Conservation (phyloP, 2,113 vertebrate genomes). For the Muscicapa adusta region DNA sequence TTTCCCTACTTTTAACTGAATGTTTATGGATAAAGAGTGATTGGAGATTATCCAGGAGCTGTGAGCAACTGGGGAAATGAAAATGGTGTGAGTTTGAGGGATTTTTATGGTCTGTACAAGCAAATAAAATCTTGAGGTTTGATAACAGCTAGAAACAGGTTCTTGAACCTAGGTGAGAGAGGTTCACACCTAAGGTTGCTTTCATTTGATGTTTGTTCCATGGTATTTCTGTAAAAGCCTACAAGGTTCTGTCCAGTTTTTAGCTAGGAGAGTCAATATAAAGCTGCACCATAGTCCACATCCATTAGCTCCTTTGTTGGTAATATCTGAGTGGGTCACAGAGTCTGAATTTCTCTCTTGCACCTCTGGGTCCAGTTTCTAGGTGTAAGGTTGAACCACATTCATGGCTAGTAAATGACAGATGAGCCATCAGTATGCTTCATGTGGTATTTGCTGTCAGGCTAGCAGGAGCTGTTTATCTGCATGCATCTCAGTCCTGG, state of each 20-base stretch:
- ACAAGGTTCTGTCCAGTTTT: not conserved
- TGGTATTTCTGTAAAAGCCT: not conserved
- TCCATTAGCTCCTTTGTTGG: not conserved
- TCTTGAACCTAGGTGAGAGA: not conserved
- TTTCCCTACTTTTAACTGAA: not conserved
- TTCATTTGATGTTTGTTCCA: not conserved
- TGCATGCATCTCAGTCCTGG: not conserved
- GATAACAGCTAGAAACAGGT: not conserved
- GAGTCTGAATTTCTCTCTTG: not conserved
- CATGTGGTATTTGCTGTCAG: not conserved
- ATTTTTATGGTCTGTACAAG: not conserved
- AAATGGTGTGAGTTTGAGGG: not conserved
- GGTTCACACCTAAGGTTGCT: not conserved
- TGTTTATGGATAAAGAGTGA: not conserved
- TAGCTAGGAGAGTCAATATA: not conserved
- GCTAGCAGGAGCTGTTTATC: not conserved
- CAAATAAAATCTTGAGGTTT: not conserved
- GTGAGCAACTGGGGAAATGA: not conserved
- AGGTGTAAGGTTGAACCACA: not conserved
- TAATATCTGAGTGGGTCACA: not conserved
- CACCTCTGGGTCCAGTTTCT: not conserved
- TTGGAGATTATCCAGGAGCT: not conserved
- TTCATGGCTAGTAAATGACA: not conserved
- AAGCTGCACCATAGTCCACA: not conserved
- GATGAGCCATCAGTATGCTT: not conserved